Evolutionary conservation across 2,113 vertebrate species (phyloP).

Genomic region (Chrysochloris asiatica): DNA sequence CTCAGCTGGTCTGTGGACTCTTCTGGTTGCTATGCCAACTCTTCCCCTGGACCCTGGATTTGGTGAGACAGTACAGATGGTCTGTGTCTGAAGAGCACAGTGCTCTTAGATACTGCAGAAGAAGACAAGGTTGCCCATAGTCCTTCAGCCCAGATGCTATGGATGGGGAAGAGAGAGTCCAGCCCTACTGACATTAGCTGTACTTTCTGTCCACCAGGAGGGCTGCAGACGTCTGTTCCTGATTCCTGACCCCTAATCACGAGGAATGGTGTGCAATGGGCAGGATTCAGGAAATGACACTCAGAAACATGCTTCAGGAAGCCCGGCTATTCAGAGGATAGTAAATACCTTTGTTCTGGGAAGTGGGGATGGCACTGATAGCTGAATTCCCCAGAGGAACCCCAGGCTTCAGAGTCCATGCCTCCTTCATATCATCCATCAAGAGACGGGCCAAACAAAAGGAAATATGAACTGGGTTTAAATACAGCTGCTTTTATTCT

Average conservation of each 20-base stretch:
- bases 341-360: not conserved
- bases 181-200: not conserved
- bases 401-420: not conserved
- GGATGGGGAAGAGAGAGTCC: not conserved
- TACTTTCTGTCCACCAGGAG: not conserved
- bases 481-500: not conserved
- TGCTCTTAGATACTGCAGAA: not conserved
- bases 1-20: not conserved
- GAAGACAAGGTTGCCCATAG: rapidly evolving
- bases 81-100: not conserved
- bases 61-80: not conserved
- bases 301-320: not conserved
- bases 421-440: not conserved
- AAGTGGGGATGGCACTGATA: not conserved
- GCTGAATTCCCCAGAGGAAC: not conserved
- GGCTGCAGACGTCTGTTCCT: not conserved
- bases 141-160: not conserved
- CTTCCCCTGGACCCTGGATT: not conserved
- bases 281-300: not conserved
- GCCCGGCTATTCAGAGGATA: not conserved
- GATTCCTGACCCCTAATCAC: not conserved
- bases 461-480: not conserved
- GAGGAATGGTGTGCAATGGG: not conserved
- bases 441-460: not conserved
- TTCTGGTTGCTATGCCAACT: not conserved